Base-by-base conservation (phyloP, 2,797 vertebrate genomes). In the Falco peregrinus region DNA sequence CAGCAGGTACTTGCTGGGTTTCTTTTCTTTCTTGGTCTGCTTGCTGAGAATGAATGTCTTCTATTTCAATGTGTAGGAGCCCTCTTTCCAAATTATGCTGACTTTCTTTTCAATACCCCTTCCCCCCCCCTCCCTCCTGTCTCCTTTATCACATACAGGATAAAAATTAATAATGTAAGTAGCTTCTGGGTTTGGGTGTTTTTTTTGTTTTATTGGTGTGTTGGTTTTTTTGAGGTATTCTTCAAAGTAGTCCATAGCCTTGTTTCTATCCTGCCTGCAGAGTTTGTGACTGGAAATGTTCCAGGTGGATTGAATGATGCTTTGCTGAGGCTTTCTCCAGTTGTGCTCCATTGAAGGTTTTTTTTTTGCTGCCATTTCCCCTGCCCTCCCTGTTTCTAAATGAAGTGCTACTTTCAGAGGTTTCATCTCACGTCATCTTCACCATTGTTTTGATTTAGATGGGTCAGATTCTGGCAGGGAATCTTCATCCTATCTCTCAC, bases 1-100 rank as follows among this genome's bases (percentile, higher is more conserved):
- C 99, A 99, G 83, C 99, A 99, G 99, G 99, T 99, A 96, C 51
- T 68, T 70, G 24, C 39, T 86, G 45, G 6, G 24, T 64, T 82
- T 61, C 11, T 78, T 61, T 82, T 10, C 71, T 70, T 74, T 87
- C 77, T 90, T 35, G 43, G 31, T 77, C 29, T 86, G 54, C 61
- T 89, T 89, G 60, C 61, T 88, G 70, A 81, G 64, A 82, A 59
- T 54, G 43, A 74, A 13, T n/a, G 16, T 73, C 17, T 85, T 83
- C 56, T 89, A 13, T 83, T 89, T 70, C 68, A 69, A 3, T 65
- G 35, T 37, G 6, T 54, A 61, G 61, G 28, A 91, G 6, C 41
- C 50, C 41, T 59, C 64, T 82, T 92, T 59, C n/a, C 65, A 75
- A 89, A 65, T 77, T 67, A 31, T 26, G 45, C n/a, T 82, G 64